Evolutionary conservation across 35 echinoderm and acorn worm genomes (phyloP), one percentile per base, ranked within the genome.

Genomic region (Chiridota heheva): DNA sequence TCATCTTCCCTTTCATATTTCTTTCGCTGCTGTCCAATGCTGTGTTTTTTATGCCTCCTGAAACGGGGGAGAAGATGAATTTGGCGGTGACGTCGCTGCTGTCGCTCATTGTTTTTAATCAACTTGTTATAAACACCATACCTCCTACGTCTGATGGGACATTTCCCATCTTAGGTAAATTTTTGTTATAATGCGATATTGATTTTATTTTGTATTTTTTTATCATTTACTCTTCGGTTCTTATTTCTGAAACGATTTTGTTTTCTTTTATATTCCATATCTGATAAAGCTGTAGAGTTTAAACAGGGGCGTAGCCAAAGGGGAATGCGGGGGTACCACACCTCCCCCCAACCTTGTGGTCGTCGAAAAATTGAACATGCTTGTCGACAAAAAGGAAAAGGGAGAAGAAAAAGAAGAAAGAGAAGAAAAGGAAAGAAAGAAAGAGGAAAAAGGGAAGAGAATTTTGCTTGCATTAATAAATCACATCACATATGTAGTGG

Each of bases 1-100:
- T 96, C 22, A 90, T 96, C 38, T 33, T 90, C 35, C 92, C 92
- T 6, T 83, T 90, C 69, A 79, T 90, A 5, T 60, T 88, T 7
- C 81, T 96, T 26, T 84, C 87, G 1, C 42, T 90, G 37, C 51
- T 96, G 32, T 90, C 92, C 12, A 64, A 86, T 2, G 64, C 87
- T 44, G 92, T 80, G 15, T 96, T 96, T 73, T 83, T 86, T 42
- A 70, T 90, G 22, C 92, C 92, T 18, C 82, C 92, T 2, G 92
- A 96, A 42, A 90, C 92, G 12, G 92, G 92, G 13, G 92, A 96
- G 51, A 96, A 96, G 84, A 63, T 96, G 42, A 96, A 76, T 30
- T 44, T 96, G 30, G 76, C 82, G 34, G 83, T 96, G 12, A 96
- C 92, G 2, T 82, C 83, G 3, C 64, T 96, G 30, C 48, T 96